These are phyloP conservation scores for Ceyx melanurus DNA, from an alignment of 2,113 vertebrate species.

Conservation along the genomic window DNA sequence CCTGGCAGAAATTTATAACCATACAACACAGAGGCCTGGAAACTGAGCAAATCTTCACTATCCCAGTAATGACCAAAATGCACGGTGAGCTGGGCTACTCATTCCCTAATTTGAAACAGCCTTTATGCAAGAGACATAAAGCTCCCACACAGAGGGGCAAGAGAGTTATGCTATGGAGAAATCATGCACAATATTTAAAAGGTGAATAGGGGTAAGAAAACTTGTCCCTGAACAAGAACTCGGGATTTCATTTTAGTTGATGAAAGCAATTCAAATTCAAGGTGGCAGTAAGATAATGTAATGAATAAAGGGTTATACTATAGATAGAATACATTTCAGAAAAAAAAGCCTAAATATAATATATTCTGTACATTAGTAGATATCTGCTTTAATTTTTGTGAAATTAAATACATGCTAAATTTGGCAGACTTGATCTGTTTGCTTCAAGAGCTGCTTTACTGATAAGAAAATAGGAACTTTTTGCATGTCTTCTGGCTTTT, in stretches of 20 bases:
- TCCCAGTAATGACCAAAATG: neutral
- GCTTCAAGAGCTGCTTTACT: neutral
- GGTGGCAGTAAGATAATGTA: neutral
- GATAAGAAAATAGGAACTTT: neutral
- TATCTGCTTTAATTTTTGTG: neutral
- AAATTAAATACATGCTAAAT: neutral
- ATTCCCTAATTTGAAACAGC: neutral
- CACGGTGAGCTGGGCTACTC: neutral
- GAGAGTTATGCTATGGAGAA: neutral
- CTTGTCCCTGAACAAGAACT: neutral
- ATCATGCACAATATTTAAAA: neutral
- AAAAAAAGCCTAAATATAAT: neutral
- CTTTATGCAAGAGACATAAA: neutral
- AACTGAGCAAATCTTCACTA: neutral
- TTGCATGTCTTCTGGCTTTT: slow-evolving; percentile 24
- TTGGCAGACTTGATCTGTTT: neutral
- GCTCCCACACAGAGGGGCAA: neutral
- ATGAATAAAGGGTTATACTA: neutral
- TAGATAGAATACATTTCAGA: neutral
- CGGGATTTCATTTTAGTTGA: neutral
- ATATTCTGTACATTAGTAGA: neutral
- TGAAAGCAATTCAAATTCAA: neutral
- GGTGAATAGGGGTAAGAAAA: neutral
- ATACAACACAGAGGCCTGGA: neutral
- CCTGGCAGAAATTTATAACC: neutral